A percentile compares a stretch with the other conserved stretches of the same genome.
Conservation (phyloP, 2,113 vertebrate species). For the Callithrix jacchus region DNA sequence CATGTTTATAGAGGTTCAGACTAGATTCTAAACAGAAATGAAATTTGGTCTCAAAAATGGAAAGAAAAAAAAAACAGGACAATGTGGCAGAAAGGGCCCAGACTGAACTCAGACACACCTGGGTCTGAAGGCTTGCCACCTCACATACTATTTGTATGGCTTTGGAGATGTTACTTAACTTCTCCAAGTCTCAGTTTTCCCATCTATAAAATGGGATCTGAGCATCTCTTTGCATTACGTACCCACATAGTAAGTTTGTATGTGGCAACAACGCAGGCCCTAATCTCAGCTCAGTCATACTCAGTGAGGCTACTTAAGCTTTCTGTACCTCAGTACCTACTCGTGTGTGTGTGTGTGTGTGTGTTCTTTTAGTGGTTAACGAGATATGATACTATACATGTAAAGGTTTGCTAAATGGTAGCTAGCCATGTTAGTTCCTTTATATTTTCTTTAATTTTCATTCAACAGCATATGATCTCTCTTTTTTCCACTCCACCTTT, state of each 20-base stretch:
- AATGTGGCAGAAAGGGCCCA: background rate
- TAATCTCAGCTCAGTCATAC: background rate
- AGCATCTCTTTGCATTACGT: background rate
- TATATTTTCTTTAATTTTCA: slow-evolving; percentile 1
- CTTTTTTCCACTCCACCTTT: background rate
- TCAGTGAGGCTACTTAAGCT: background rate
- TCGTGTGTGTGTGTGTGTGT: background rate
- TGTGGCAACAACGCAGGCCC: background rate
- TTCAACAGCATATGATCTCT: background rate
- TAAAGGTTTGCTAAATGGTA: background rate
- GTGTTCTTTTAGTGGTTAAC: background rate
- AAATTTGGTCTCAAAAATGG: background rate
- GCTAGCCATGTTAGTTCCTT: background rate
- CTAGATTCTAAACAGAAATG: background rate
- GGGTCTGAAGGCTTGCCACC: background rate
- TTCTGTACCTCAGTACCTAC: background rate
- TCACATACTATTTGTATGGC: background rate
- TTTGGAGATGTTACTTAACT: background rate
- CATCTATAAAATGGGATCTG: background rate
- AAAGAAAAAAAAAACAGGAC: background rate
- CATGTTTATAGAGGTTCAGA: slow-evolving; percentile 9
- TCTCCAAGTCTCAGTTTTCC: background rate
- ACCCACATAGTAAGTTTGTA: background rate
- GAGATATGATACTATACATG: background rate
- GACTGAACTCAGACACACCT: background rate